These are phyloP conservation scores for Stichodactyla helianthus DNA, from an alignment of 64 coral and sea anemone species.

Conservation along the genomic window DNA sequence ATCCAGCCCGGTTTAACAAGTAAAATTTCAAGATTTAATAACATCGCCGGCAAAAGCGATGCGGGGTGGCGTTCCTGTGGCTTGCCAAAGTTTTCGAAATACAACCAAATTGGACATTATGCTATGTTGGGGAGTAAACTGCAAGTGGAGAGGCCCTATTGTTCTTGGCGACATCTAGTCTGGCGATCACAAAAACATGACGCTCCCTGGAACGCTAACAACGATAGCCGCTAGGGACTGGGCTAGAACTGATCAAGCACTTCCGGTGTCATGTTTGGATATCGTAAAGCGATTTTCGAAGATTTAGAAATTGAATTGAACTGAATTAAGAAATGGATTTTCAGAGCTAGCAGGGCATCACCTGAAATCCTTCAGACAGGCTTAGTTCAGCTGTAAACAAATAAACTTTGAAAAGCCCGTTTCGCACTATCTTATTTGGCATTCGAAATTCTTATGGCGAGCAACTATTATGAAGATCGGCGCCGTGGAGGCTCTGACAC, in stretches of 20 bases:
- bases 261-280: constrained; percentile 41
- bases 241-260: constrained; percentile 33
- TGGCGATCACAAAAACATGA: constrained; percentile 64
- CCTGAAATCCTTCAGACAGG: not conserved
- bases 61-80: constrained; percentile 9
- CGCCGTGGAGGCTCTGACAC: constrained; percentile 66
- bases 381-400: constrained; percentile 51
- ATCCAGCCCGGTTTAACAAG: not conserved
- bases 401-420: constrained; percentile 43
- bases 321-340: not conserved
- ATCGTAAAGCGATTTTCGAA: constrained; percentile 17
- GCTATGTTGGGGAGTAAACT: constrained; percentile 8
- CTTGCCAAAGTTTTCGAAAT: constrained; percentile 9
- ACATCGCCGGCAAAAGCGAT: not conserved
- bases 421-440: constrained; percentile 73
- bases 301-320: constrained; percentile 2
- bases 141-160: constrained; percentile 46
- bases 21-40: not conserved
- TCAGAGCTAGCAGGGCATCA: not conserved
- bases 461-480: constrained; percentile 60
- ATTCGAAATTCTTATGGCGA: constrained; percentile 88
- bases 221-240: constrained; percentile 26
- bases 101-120: constrained; percentile 17
- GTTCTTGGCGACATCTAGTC: constrained; percentile 84
- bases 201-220: constrained; percentile 51